phyloP scores from a whole-genome alignment of 1,140 invertebrate species.

The Chironomus striatipennis region DNA sequence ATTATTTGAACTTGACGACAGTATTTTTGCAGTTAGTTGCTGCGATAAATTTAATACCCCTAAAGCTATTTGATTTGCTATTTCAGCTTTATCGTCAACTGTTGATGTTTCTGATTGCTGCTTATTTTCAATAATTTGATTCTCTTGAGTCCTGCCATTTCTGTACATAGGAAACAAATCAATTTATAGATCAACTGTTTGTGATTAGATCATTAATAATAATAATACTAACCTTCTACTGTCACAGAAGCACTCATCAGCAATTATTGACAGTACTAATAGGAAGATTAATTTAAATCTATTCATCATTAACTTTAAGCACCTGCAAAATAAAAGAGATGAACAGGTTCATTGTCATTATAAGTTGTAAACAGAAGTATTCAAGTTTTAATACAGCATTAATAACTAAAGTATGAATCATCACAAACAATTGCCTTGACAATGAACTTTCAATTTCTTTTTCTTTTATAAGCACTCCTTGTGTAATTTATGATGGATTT shows the following conservation, averaged over 20 bases:
- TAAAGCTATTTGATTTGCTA: background rate
- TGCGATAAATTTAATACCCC: background rate
- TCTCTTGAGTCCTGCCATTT: too few species aligned
- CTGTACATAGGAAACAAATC: too few species aligned
- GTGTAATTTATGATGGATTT: too few species aligned
- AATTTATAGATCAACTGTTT: too few species aligned
- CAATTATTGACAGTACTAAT: too few species aligned
- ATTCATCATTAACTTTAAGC: background rate
- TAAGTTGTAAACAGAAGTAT: background rate
- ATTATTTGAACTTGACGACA: background rate
- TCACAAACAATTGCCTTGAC: background rate
- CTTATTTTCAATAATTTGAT: too few species aligned
- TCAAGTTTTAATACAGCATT: too few species aligned
- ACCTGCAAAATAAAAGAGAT: background rate
- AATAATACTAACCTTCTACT: too few species aligned
- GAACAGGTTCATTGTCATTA: background rate
- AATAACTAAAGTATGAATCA: background rate
- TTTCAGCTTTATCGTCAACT: background rate
- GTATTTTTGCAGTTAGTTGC: background rate
- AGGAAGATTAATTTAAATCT: too few species aligned
- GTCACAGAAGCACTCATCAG: too few species aligned
- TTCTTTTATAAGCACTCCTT: background rate
- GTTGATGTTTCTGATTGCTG: too few species aligned
- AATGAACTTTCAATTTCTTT: constrained; percentile 7
- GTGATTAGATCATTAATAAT: too few species aligned